These are phyloP conservation scores for Seira sanloemensis DNA, from an alignment of 2,888 invertebrate genomes.

Conservation along the genomic window DNA sequence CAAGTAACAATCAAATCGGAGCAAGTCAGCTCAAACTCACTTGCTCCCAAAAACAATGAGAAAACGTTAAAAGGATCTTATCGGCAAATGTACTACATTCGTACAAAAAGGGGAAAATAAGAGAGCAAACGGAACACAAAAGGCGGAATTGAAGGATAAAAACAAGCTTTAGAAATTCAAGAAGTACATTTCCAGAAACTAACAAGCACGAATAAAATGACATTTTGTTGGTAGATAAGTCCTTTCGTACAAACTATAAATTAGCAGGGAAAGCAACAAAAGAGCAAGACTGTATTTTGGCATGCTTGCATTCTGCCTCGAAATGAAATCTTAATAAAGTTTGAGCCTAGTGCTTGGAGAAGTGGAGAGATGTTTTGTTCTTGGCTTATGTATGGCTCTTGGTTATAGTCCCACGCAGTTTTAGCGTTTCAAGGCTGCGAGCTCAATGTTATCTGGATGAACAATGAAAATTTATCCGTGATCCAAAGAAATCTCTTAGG, in stretches of 20 bases:
- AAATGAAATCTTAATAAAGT: background rate
- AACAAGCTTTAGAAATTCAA: slow-evolving; percentile 30
- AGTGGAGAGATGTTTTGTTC: no score
- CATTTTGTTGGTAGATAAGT: background rate
- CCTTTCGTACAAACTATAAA: background rate
- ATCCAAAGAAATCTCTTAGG: background rate
- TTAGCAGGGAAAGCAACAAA: background rate
- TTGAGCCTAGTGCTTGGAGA: background rate
- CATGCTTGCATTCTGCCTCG: no score
- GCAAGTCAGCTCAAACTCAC: no score
- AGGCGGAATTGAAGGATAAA: background rate
- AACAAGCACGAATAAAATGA: background rate
- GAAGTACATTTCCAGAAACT: background rate
- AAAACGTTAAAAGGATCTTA: background rate
- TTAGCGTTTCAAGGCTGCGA: background rate
- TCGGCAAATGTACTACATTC: no score
- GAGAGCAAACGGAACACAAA: background rate
- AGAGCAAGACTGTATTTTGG: background rate
- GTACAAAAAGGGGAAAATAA: background rate
- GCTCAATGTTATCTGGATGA: background rate
- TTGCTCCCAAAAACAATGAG: background rate
- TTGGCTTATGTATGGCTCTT: background rate
- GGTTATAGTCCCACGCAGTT: background rate
- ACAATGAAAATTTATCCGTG: background rate
- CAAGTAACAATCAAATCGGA: background rate